Base-by-base conservation (phyloP, 2,797 vertebrate species). In the Ctenochaetus hawaiiensis region DNA sequence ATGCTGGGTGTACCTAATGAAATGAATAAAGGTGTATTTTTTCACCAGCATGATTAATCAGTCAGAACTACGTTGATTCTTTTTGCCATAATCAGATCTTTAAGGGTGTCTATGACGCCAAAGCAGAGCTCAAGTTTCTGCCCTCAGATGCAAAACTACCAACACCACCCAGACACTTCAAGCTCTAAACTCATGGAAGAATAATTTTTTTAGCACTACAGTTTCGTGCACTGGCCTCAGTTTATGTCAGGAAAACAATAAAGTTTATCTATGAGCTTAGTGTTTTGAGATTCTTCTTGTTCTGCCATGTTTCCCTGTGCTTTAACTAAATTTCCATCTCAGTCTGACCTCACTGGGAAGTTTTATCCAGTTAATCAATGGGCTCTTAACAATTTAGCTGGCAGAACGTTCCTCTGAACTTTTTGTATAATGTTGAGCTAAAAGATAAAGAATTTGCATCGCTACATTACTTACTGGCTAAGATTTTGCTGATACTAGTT, bases 41-140 rank as follows among this genome's bases (percentile, higher is more conserved):
- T 60, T 66, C n/a, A 26, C 14, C 37, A 57, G 20, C 3, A 58
- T 52, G 14, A 26, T 12, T 9, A 52, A 60, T 45, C 57, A 1
- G 20, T 5, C 5, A 51, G 23, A 10, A n/a, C 30, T 22, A 0
- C 56, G 13, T 53, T 61, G 45, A 12, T 44, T 62, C 5, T 49
- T 20, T 20, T 18, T 53, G 18, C 45, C 8, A 22, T 34, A 70
- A 48, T 41, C 20, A 39, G 58, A 67, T 39, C n/a, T 37, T 12
- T 22, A 67, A 44, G 53, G 43, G 39, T 45, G 48, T 58, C 11
- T 47, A 37, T 37, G 57, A 58, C 66, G 54, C 26, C 17, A 23
- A 18, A 43, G 18, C 26, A 22, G 16, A 30, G 18, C 48, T 49
- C 3, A 14, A 64, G 10, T 57, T 20, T 68, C 54, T 59, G 2